Percentiles rank a stretch among this genome's conserved stretches.
Evolutionary conservation across 2,113 vertebrate genomes (phyloP).

Genomic region (Amazona guildingii): DNA sequence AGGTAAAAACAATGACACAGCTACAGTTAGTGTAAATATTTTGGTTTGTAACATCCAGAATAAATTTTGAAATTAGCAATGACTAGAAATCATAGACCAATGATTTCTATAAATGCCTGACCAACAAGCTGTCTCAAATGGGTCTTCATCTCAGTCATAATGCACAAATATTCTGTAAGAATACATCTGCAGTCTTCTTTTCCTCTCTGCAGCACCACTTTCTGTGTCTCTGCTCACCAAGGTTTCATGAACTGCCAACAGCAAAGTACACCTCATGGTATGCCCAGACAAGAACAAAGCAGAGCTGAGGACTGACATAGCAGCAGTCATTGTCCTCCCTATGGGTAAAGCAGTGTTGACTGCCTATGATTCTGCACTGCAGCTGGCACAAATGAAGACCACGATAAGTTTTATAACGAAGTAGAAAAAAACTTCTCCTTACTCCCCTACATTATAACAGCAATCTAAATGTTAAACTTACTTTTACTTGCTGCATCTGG

Average conservation of each 20-base stretch:
- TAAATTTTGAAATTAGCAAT: neutral
- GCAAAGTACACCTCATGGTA: neutral
- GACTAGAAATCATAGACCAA: neutral
- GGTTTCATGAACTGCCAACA: neutral
- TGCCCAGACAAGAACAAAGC: rapidly evolving
- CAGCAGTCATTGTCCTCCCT: neutral
- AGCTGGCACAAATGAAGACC: neutral
- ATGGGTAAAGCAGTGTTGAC: neutral
- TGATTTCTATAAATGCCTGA: neutral
- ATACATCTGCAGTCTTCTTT: neutral
- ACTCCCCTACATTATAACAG: neutral
- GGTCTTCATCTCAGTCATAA: neutral
- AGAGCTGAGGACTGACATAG: neutral
- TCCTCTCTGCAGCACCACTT: neutral
- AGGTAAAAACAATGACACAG: neutral
- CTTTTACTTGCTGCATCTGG: neutral
- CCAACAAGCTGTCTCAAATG: neutral
- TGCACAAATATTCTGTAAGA: neutral
- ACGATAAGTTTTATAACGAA: neutral
- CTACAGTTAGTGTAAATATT: neutral
- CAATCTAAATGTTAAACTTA: neutral
- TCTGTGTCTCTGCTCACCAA: neutral
- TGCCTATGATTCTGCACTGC: neutral
- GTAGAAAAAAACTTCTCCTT: neutral
- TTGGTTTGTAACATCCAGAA: neutral